Evolutionary conservation across 2,797 vertebrate genomes (phyloP).

Genomic region (Spinus pinus): DNA sequence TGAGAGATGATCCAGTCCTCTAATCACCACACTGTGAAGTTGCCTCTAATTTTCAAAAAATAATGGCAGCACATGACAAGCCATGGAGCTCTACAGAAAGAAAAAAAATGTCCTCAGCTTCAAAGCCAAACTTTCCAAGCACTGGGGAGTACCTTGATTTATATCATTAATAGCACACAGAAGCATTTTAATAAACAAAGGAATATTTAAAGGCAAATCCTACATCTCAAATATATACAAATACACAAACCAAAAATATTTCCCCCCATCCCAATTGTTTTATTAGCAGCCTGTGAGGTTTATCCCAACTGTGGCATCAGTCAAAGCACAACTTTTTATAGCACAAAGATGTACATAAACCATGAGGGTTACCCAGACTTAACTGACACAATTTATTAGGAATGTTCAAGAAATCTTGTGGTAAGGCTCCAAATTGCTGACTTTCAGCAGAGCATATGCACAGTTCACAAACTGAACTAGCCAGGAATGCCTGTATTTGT

Average conservation of each 20-base stretch:
- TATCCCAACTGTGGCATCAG: neutral
- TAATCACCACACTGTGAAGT: neutral
- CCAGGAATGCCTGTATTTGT: neutral
- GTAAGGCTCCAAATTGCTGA: neutral
- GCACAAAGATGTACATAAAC: neutral
- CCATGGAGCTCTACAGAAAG: neutral
- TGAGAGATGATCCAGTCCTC: neutral
- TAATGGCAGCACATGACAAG: neutral
- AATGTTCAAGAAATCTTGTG: neutral
- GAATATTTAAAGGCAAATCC: neutral
- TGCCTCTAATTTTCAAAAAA: neutral
- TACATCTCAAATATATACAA: neutral
- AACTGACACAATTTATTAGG: neutral
- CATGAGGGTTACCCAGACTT: neutral
- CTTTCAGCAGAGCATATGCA: neutral
- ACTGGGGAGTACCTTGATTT: neutral
- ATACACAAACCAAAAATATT: neutral
- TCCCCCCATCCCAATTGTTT: rapidly evolving
- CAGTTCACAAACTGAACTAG: neutral
- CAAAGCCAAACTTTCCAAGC: neutral
- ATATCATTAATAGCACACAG: neutral
- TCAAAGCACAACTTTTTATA: neutral
- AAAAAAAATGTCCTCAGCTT: neutral
- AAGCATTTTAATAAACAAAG: neutral
- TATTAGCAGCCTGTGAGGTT: neutral